Percentiles rank a stretch among this genome's conserved stretches.
These are phyloP conservation scores for Drosophila mercatorum DNA, from an alignment of 2,888 invertebrate genomes.

Conservation along the genomic window DNA sequence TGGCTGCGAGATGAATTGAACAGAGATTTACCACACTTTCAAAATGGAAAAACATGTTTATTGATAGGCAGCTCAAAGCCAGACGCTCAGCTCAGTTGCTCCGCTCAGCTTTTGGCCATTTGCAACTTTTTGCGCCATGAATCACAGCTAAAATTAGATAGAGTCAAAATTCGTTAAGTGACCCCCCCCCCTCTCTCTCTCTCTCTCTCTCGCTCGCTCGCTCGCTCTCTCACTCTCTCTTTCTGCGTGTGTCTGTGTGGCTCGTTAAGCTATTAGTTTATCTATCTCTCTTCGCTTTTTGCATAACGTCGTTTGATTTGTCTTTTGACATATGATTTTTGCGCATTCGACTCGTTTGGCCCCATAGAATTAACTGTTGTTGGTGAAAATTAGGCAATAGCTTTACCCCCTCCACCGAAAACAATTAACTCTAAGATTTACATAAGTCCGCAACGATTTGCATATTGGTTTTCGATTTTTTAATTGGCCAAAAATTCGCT, in stretches of 20 bases:
- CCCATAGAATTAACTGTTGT: slow-evolving; percentile 55
- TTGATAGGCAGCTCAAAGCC: slow-evolving; percentile 53
- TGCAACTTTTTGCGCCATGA: slow-evolving; percentile 61
- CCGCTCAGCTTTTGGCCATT: slow-evolving; percentile 39
- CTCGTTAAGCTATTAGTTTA: slow-evolving; percentile 21
- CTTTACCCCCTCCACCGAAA: neutral
- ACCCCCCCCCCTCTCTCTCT: neutral
- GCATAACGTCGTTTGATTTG: slow-evolving; percentile 59
- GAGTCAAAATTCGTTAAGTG: slow-evolving; percentile 29
- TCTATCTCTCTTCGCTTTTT: slow-evolving; percentile 38
- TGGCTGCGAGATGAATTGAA: slow-evolving; percentile 30
- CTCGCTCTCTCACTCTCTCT: slow-evolving; percentile 7
- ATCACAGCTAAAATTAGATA: slow-evolving; percentile 74
- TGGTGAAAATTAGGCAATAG: slow-evolving; percentile 68
- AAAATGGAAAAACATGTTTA: slow-evolving; percentile 66
- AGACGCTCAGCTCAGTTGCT: slow-evolving; percentile 30
- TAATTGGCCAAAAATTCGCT: slow-evolving; percentile 46
- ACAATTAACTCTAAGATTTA: slow-evolving; percentile 60
- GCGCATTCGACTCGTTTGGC: slow-evolving; percentile 24
- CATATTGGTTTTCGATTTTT: slow-evolving; percentile 25
- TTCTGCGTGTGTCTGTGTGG: neutral
- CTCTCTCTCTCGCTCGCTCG: neutral
- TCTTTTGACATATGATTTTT: slow-evolving; percentile 29
- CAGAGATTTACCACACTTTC: slow-evolving; percentile 62
- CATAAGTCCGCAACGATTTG: slow-evolving; percentile 55